phyloP scores from a whole-genome alignment of 2,113 vertebrate species.

The Aegypius monachus region DNA sequence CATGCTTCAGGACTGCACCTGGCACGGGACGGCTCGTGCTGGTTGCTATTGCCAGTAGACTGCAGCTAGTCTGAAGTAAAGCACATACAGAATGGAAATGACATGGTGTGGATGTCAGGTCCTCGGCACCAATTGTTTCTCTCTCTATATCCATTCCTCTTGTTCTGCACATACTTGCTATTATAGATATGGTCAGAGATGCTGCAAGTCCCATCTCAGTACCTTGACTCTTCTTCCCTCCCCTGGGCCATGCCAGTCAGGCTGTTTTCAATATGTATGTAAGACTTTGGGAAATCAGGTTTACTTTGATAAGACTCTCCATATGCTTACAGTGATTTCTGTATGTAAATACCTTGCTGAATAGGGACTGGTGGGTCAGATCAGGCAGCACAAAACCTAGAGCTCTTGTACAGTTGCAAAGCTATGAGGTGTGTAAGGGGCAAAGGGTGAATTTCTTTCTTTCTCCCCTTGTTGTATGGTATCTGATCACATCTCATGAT shows the following conservation, averaged over 20 bases:
- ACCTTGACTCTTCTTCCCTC: neutral
- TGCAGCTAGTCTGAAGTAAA: neutral
- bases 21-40: rapidly evolving
- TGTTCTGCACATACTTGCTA: neutral
- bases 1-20: neutral
- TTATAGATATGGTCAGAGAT: neutral
- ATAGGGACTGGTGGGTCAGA: neutral
- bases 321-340: neutral
- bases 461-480: neutral
- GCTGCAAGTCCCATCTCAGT: neutral
- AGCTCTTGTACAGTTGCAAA: neutral
- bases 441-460: conserved; percentile 9
- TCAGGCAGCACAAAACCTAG: neutral
- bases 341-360: neutral
- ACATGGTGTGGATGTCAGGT: neutral
- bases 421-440: neutral
- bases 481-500: conserved; percentile 24
- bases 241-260: rapidly evolving
- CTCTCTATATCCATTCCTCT: neutral
- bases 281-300: neutral
- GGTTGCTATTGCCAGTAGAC: neutral
- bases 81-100: neutral
- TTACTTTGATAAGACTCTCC: neutral
- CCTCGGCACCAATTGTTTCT: neutral
- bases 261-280: neutral